Base-by-base conservation (phyloP, 2,797 vertebrate genomes). In the Eulemur albifrons region DNA sequence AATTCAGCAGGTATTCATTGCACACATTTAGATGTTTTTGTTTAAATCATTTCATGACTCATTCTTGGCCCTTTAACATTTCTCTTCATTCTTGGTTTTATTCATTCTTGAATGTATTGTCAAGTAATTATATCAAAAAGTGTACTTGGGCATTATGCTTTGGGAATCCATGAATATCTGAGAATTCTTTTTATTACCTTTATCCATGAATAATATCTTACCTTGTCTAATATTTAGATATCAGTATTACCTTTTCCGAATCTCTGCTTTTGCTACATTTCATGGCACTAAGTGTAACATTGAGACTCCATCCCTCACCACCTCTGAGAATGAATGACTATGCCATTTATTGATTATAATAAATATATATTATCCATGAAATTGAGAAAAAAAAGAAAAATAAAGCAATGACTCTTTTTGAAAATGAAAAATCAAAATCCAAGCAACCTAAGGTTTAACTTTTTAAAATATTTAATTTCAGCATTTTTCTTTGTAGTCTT, bases 401-500 rank as follows among this genome's bases (percentile, higher is more conserved):
- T 30, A 54, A 80, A 40, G 40, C 8, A 79, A 11, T 45, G 48
- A 9, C 32, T 72, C 25, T 85, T 88, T 72, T 67, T 40, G 54
- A 80, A 79, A 85, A 65, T 38, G 40, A 45, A 48, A 93, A 85
- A 27, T 63, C 7, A n/a, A 77, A 89, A 93, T 85, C 7, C 3
- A 25, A 80, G 10, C 27, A 88, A 45, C 35, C 7, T 52, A 81
- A 61, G 25, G 14, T 63, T 80, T 90, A 85, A 75, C 35, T 32
- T 87, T 93, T 50, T 17, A 20, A 67, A 86, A 61, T 90, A 43
- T 73, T 85, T 85, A 50, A 73, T 90, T 81, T 90, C 10, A 90
- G 27, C 27, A 25, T 59, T 89, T 90, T 95, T 95, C 15, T 88
- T 88, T 84, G 35, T 5, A 69, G 5, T 40, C 20, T 76, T 63